Conservation (phyloP, 2,113 vertebrate genomes). For the Uropsilus gracilis region DNA sequence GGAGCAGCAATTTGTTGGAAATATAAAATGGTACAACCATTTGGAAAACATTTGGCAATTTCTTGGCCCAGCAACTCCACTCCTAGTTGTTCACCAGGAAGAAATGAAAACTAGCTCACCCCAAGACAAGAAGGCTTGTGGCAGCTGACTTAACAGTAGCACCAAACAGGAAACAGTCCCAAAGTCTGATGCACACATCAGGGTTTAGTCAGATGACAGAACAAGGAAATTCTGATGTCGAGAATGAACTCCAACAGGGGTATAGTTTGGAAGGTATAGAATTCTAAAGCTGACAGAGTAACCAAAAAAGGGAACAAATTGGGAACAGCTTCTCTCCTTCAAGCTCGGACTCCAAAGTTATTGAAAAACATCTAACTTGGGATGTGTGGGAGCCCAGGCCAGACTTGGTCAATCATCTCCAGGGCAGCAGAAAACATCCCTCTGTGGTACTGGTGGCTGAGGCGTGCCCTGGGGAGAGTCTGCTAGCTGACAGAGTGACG, state of each 20-base stretch:
- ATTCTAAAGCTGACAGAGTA: background rate
- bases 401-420: background rate
- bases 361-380: background rate
- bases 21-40: background rate
- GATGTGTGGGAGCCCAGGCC: background rate
- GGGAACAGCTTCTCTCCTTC: background rate
- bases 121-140: background rate
- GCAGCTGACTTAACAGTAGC: background rate
- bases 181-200: background rate
- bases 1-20: background rate
- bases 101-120: background rate
- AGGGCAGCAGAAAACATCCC: background rate
- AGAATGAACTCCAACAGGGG: background rate
- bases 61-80: background rate
- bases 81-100: background rate
- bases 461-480: background rate
- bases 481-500: background rate
- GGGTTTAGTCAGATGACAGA: background rate
- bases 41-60: background rate
- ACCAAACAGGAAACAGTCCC: background rate
- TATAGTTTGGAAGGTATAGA: background rate
- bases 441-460: background rate
- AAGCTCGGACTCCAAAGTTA: background rate
- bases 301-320: background rate
- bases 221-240: slow-evolving; percentile 9